Conservation (phyloP, 30 jellyfish, hydroid and myxozoan species). For the Cassiopea andromeda region DNA sequence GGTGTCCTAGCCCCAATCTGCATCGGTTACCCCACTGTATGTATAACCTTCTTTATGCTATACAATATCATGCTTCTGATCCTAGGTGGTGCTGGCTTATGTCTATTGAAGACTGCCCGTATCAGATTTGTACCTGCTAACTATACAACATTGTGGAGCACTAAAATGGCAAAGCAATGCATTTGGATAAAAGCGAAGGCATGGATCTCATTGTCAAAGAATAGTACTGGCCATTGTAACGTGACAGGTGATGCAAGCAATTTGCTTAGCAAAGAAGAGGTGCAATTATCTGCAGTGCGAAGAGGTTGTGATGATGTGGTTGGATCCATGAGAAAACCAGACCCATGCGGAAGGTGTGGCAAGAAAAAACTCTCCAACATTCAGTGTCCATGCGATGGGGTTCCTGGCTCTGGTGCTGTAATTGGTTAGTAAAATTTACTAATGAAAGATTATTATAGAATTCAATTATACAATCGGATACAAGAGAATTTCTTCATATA, state of each 20-base stretch:
- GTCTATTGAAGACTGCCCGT: neutral
- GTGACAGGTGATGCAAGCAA: conserved; percentile 4
- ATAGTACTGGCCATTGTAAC: conserved; percentile 41
- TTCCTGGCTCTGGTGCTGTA: conserved; percentile 45
- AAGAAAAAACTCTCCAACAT: conserved; percentile 9
- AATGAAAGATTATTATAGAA: no score
- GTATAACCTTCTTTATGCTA: neutral
- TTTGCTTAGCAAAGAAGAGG: conserved; percentile 9
- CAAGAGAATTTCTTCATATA: no score
- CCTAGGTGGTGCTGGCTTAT: conserved; percentile 14
- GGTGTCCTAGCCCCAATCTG: no score
- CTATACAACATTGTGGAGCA: conserved; percentile 32
- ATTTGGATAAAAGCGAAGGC: conserved; percentile 24
- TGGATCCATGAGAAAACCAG: conserved; percentile 36
- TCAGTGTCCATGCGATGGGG: conserved; percentile 36
- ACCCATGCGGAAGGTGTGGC: conserved; percentile 48
- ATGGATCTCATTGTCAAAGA: conserved; percentile 6
- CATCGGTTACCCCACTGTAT: neutral
- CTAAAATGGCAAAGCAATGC: conserved; percentile 15
- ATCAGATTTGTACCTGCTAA: conserved; percentile 48
- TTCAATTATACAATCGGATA: no score
- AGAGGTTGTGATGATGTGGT: conserved; percentile 56
- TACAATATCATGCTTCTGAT: neutral
- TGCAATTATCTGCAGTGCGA: conserved; percentile 41
- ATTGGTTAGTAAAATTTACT: neutral